Evolutionary conservation across 2,888 invertebrate genomes (phyloP).

Genomic region (Trissoscelio sp.): DNA sequence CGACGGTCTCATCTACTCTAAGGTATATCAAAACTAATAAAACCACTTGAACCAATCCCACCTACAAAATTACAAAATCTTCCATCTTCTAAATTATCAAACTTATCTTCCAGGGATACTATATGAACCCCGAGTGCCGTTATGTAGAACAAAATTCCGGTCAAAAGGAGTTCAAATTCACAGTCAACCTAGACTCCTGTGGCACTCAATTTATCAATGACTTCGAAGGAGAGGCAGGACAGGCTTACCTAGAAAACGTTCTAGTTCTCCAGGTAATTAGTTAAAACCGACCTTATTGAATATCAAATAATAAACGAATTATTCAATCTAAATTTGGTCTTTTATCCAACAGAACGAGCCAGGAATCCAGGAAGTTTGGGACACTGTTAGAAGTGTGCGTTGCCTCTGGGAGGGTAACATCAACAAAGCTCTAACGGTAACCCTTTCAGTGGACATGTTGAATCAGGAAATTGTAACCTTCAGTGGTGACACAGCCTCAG

Average conservation of each 20-base stretch:
- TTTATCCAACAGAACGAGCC: conserved; percentile 87
- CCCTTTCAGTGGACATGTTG: conserved; percentile 91
- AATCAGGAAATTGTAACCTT: conserved; percentile 92
- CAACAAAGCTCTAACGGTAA: conserved; percentile 89
- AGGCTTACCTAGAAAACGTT: conserved; percentile 91
- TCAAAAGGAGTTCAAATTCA: conserved; percentile 88
- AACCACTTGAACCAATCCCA: no score
- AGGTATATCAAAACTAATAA: conserved; percentile 83
- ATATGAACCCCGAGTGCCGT: conserved; percentile 88
- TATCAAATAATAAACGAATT: no score
- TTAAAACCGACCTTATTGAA: no score
- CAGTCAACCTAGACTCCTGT: conserved; percentile 89
- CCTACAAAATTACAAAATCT: neutral
- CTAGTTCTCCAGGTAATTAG: conserved; percentile 85
- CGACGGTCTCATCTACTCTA: conserved; percentile 92
- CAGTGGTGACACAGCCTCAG: conserved; percentile 93
- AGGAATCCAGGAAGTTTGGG: conserved; percentile 91
- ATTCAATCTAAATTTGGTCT: neutral
- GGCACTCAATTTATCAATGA: conserved; percentile 92
- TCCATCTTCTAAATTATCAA: neutral
- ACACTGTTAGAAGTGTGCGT: conserved; percentile 90
- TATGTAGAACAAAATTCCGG: conserved; percentile 90
- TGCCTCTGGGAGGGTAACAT: conserved; percentile 93
- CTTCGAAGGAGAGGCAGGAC: conserved; percentile 89
- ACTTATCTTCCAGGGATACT: conserved; percentile 85